Evolutionary conservation across 2,888 invertebrate genomes (phyloP), one percentile per base, ranked within the genome.

Genomic region (Parelbella ahira): DNA sequence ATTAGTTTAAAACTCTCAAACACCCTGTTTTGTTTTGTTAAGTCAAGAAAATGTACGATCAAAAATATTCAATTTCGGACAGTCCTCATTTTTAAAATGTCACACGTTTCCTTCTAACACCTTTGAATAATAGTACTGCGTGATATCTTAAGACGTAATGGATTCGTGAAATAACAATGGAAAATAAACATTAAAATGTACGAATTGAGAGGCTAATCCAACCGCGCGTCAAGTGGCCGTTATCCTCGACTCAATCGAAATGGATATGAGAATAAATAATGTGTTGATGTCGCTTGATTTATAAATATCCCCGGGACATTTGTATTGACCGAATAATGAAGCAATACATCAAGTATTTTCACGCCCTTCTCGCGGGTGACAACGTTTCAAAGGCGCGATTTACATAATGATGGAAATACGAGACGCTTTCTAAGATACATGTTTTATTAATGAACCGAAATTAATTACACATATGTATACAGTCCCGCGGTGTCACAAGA

Each of bases 181-280:
- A 56, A 56, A 53, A 53, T 60, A 66, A 60, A 50, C 56, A 67
- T 68, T 73, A 68, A 64, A 69, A 70, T 70, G 72, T 72, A 73
- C 63, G 70, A 69, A 76, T 76, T 59, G 68, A 74, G 59, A 63
- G 60, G 69, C 72, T 75, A 83, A 83, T 83, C 72, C 70, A 48
- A 75, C 79, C 80, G 58, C 72, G 69, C 63, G 51, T 77, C 62
- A 65, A 82, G 82, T 72, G 70, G 53, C 53, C 53, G 63, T 64
- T 67, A 65, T 64, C 54, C 60, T 60, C 58, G 53, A 54, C 54
- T 27, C 27, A 61, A 66, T 68, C 64, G 54, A 56, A 63, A 69
- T 69, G 54, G 51, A 62, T 56, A 63, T 66, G 61, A 51, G 68
- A 73, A 70, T 75, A 68, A 73, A 50, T 73, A 72, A 76, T 76